Base-by-base conservation (phyloP, 1,140 invertebrate genomes). In the Nasonia giraulti region DNA sequence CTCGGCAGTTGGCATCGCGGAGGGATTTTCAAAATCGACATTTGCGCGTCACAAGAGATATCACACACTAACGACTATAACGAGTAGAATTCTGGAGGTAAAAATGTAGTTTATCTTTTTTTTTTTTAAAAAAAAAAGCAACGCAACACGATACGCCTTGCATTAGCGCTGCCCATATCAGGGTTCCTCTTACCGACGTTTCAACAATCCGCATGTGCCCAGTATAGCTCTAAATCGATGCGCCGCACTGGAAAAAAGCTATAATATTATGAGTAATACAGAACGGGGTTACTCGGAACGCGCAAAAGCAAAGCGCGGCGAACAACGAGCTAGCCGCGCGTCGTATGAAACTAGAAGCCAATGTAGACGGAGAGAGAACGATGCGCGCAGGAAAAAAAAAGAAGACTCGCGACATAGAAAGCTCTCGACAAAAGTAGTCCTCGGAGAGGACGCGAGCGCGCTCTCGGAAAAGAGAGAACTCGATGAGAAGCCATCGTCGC, bases 381-480 rank as follows among this genome's bases (percentile, higher is more conserved):
- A 37, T 37, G 55, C 12, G 23, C 4, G 23, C 4, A 31, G 68
- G 23, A 8, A 69, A 17, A 27, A 71, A 71, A 71, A 71, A 33
- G n/a, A 68, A 68, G n/a, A n/a, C 20, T 2, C 20, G 66, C 23
- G 66, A 68, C 66, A 68, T 6, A 23, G 37, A 37, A 80, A 71
- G 44, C 20, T 31, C 68, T 40, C 68, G 11, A 31, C 40, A 68
- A 80, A 50, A 74, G 68, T 55, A 81, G 23, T 74, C 37, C 37
- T 71, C 37, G 1, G 66, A 17, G 62, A 77, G 66, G 20, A 71
- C 20, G 44, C 27, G 33, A n/a, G 66, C 66, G 23, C 77, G 37
- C n/a, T 69, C 33, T 14, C 55, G 40, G 66, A 77, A 84, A 50
- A 78, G 66, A 78, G 75, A 84, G 37, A 84, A 78, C 77, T 84